Conservation (phyloP, 2,797 vertebrate species). For the Varecia variegata region DNA sequence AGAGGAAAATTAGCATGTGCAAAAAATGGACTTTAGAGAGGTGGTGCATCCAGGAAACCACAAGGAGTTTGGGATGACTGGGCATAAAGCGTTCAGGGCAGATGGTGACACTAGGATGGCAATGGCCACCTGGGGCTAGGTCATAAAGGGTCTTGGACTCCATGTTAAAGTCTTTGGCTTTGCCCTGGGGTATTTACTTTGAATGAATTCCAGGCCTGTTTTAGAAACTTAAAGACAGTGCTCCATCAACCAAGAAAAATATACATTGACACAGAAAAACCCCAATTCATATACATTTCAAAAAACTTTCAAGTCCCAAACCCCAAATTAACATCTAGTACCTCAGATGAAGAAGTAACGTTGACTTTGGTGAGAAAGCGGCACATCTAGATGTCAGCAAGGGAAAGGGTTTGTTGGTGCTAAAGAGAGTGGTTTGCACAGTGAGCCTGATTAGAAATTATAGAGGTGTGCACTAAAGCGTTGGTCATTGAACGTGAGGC, state of each 20-base stretch:
- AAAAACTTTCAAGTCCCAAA: not conserved
- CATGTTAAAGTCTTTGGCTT: not conserved
- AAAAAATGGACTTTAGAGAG: not conserved
- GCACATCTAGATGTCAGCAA: not conserved
- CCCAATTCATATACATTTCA: not conserved
- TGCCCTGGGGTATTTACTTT: not conserved
- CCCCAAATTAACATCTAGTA: not conserved
- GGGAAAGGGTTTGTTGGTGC: not conserved
- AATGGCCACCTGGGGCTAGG: not conserved
- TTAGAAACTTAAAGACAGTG: not conserved
- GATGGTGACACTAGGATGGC: not conserved
- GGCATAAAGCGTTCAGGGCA: not conserved
- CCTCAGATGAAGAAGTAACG: not conserved
- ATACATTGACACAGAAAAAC: not conserved
- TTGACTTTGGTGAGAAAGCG: not conserved
- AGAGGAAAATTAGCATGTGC: not conserved
- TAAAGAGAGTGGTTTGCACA: too few species aligned
- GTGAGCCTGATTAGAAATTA: not conserved
- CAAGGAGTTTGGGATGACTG: not conserved
- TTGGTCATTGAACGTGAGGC: not conserved
- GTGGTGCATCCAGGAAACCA: not conserved
- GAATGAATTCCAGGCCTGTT: not conserved
- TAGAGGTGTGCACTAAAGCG: not conserved
- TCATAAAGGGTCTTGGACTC: not conserved
- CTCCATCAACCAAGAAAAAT: not conserved